Base-by-base conservation (phyloP, 2,797 vertebrate genomes). In the Novumbra hubbsi region DNA sequence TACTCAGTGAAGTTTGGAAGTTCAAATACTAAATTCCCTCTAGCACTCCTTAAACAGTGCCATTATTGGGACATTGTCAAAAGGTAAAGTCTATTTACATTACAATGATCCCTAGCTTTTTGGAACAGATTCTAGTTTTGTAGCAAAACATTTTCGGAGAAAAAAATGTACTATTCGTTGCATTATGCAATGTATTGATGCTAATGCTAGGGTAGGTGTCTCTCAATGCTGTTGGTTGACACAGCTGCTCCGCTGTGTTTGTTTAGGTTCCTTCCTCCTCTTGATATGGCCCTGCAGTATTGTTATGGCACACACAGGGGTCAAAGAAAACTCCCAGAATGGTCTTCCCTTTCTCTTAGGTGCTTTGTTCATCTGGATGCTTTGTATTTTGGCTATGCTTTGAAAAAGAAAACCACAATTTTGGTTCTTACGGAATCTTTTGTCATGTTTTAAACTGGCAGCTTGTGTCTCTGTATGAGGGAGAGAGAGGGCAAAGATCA, bases 181-280 rank as follows among this genome's bases (percentile, higher is more conserved):
- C 57, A 60, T 60, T 21, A n/a, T 21, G 19, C 5, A 19, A 57
- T 57, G 52, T 17, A n/a, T 21, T 19, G 55, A 60, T 60, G 55
- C 1, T 60, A 60, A 21, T 24, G 11, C 55, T 62, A 62, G 55
- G 16, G 0, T n/a, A 21, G 15, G 3, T 14, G 41, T 12, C n/a
- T 48, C 34, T 68, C 34, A 24, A 41, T 4, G 9, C 27, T 75
- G 80, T 77, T 72, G 75, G 85, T 89, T 90, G 85, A 86, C 87
- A 86, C 88, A 91, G 91, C 90, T 90, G 89, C 75, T 76, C 30
- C 66, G 0, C 17, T 57, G 78, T 90, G 89, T 91, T 90, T 84
- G 82, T 84, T 88, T 85, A 88, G 84, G 79, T 84, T 71, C 52
- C 72, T 8, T 86, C 77, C 80, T 70, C 76, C 72, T 76, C 65